These are phyloP conservation scores for Priocnemis perturbator DNA, from an alignment of 2,888 invertebrate genomes.

Conservation along the genomic window DNA sequence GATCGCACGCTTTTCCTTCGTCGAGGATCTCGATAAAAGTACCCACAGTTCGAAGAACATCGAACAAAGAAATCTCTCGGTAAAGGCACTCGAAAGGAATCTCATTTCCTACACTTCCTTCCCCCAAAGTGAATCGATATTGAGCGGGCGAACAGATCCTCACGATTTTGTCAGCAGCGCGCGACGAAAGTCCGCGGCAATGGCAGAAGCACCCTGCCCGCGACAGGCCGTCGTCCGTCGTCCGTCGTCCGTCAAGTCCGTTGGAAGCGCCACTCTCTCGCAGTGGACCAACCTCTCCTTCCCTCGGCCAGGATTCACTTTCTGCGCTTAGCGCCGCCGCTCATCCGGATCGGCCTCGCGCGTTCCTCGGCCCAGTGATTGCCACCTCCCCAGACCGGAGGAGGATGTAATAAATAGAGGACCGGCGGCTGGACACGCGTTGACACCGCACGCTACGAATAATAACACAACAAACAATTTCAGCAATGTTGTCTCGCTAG, in stretches of 20 bases:
- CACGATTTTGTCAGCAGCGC: too few relatives aligned
- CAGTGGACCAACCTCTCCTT: constrained; percentile 27
- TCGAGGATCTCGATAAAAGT: too few relatives aligned
- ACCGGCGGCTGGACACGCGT: constrained; percentile 21
- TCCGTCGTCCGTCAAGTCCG: constrained; percentile 28
- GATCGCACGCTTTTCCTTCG: constrained; percentile 7
- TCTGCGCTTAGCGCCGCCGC: constrained; percentile 25
- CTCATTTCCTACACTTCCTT: too few relatives aligned
- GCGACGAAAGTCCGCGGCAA: constrained; percentile 13
- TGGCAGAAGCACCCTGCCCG: constrained; percentile 11
- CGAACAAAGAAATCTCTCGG: too few relatives aligned
- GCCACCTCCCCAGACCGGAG: not conserved
- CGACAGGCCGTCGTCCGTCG: too few relatives aligned
- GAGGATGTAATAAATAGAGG: not conserved
- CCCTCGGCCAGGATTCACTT: constrained; percentile 36
- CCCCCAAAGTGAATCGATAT: too few relatives aligned
- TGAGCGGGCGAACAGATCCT: too few relatives aligned
- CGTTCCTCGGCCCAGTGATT: not conserved
- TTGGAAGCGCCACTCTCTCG: constrained; percentile 10
- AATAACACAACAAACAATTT: constrained; percentile 60
- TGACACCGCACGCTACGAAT: constrained; percentile 49
- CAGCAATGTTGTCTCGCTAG: constrained; percentile 58
- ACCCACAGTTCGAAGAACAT: too few relatives aligned
- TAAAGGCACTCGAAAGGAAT: too few relatives aligned
- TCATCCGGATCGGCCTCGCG: constrained; percentile 19